Percentiles rank a stretch among this genome's conserved stretches.
These are phyloP conservation scores for Pristiophorus japonicus DNA, from an alignment of 2,113 vertebrate genomes.

Conservation along the genomic window DNA sequence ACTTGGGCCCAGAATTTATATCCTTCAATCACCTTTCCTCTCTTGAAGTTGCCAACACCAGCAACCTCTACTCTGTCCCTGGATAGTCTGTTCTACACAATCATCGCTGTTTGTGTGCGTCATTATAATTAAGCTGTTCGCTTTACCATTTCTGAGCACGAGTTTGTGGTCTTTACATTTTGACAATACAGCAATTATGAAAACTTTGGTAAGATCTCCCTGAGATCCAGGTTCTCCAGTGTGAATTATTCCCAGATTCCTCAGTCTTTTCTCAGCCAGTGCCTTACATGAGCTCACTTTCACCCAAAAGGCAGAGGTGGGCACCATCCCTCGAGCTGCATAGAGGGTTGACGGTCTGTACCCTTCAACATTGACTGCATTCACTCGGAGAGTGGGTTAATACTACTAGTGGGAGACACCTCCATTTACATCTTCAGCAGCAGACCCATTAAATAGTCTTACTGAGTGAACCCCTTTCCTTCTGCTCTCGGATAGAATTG, in stretches of 20 bases:
- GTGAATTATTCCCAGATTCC: background rate
- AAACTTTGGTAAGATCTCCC: too few relatives aligned
- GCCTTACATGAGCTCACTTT: background rate
- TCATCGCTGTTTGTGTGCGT: background rate
- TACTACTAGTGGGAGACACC: background rate
- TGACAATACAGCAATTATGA: too few relatives aligned
- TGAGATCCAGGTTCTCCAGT: background rate
- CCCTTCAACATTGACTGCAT: background rate
- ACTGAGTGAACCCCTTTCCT: too few relatives aligned
- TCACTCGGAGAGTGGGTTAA: background rate
- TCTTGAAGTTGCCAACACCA: background rate
- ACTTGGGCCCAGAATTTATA: too few relatives aligned
- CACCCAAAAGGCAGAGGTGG: background rate
- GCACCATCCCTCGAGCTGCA: background rate
- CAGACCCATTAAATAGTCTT: background rate
- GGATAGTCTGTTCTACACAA: background rate
- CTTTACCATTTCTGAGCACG: too few relatives aligned
- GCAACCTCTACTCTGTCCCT: background rate
- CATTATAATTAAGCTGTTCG: too few relatives aligned
- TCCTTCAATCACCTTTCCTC: background rate
- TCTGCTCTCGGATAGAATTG: too few relatives aligned
- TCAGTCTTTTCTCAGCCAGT: background rate
- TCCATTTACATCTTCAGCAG: too few relatives aligned
- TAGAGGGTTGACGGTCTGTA: background rate
- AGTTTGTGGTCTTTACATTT: background rate